These are phyloP conservation scores for Hirudinaria manillensis DNA, from an alignment of 2,888 invertebrate species.

Conservation along the genomic window DNA sequence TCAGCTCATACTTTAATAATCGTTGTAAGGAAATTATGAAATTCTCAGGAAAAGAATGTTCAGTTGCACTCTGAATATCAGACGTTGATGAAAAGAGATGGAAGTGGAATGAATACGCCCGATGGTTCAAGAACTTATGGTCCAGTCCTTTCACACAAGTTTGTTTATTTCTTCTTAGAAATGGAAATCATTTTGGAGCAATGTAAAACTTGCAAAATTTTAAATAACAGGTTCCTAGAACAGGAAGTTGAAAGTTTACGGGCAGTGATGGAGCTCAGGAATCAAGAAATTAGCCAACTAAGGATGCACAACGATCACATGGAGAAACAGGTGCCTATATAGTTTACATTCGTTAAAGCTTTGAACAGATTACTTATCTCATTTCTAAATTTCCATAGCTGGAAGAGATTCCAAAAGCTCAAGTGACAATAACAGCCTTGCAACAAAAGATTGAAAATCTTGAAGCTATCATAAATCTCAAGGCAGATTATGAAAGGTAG, in stretches of 20 bases:
- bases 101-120: conserved; percentile 9
- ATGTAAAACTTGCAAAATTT: too few relatives aligned
- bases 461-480: conserved; percentile 67
- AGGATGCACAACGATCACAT: conserved; percentile 60
- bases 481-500: conserved; percentile 69
- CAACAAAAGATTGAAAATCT: conserved; percentile 81
- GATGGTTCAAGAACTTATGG: background rate
- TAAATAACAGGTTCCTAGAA: conserved; percentile 54
- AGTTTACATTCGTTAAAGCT: background rate
- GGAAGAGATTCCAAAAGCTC: conserved; percentile 67
- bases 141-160: conserved; percentile 25
- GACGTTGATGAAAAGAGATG: conserved; percentile 4
- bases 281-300: conserved; percentile 74
- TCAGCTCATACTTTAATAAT: too few relatives aligned
- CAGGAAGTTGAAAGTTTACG: conserved; percentile 76
- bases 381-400: conserved; percentile 48
- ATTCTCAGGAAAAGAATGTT: conserved; percentile 1
- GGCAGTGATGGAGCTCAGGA: conserved; percentile 79
- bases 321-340: conserved; percentile 59
- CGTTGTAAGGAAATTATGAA: too few relatives aligned
- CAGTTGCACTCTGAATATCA: conserved; percentile 25
- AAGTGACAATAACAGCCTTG: conserved; percentile 70
- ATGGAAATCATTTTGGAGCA: background rate
- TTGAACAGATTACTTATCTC: background rate
- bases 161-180: conserved; percentile 5